A percentile compares a stretch with the other conserved stretches of the same genome.
phyloP scores from a whole-genome alignment of 2,113 vertebrate species.

The Sceloporus tristichus region DNA sequence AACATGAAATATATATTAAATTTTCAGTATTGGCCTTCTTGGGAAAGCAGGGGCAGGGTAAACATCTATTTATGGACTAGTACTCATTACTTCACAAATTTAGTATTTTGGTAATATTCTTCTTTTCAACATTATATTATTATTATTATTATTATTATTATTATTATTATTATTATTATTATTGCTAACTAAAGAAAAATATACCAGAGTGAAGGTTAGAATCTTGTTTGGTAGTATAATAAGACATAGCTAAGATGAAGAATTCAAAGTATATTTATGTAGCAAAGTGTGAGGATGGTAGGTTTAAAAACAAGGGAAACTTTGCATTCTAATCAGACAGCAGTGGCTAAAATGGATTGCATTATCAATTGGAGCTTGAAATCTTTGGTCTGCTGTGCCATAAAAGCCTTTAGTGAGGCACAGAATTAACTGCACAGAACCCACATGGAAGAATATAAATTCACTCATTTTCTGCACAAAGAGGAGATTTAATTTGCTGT shows the following conservation, averaged over 20 bases:
- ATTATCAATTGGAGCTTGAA: background rate
- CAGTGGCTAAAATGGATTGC: conserved; percentile 19
- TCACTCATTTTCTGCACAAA: conserved; percentile 17
- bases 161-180: background rate
- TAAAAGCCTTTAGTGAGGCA: conserved; percentile 23
- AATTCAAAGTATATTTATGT: background rate
- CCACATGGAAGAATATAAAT: conserved; percentile 35
- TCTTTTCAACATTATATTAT: background rate
- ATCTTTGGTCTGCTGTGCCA: background rate
- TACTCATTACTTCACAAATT: background rate
- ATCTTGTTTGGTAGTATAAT: background rate
- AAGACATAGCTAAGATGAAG: background rate
- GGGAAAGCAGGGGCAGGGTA: too few species aligned
- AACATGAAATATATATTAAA: background rate
- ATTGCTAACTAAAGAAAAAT: background rate
- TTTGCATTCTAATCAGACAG: conserved; percentile 20
- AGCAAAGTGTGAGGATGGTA: background rate
- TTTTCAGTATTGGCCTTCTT: background rate
- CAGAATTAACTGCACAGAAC: conserved; percentile 39
- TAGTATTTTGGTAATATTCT: background rate
- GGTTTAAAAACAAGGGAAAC: background rate
- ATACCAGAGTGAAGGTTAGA: background rate
- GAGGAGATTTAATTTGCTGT: conserved; percentile 27
- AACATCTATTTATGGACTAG: background rate
- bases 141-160: background rate